Evolutionary conservation across 2,113 vertebrate genomes (phyloP).

Genomic region (Himantopus leucocephalus): DNA sequence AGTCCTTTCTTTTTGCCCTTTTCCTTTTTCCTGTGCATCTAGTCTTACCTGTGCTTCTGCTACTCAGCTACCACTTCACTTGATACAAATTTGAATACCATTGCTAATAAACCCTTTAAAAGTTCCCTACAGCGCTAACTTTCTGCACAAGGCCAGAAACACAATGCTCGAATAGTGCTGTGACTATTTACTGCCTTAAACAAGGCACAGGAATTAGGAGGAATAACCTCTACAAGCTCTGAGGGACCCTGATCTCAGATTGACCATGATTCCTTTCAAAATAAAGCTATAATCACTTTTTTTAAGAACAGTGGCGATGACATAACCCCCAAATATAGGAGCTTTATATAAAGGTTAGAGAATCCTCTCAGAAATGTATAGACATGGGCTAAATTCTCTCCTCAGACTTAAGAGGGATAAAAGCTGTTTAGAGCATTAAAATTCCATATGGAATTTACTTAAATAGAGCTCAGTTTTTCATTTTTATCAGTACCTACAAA

Average conservation of each 20-base stretch:
- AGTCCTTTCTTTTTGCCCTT: not conserved
- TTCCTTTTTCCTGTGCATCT: not conserved
- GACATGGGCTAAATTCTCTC: not conserved
- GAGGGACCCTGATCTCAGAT: not conserved
- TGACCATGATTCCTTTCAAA: not conserved
- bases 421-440: not conserved
- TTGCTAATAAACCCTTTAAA: not conserved
- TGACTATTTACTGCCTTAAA: not conserved
- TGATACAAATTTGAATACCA: not conserved
- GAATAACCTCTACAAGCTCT: not conserved
- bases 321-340: not conserved
- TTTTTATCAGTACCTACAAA: not conserved
- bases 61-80: not conserved
- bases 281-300: not conserved
- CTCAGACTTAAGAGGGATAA: not conserved
- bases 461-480: not conserved
- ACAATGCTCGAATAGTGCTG: not conserved
- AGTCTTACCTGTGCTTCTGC: not conserved
- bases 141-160: not conserved
- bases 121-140: not conserved
- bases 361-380: not conserved
- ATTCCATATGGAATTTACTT: not conserved
- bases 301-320: not conserved
- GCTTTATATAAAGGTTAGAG: not conserved
- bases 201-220: not conserved